Percentiles rank a stretch among this genome's conserved stretches.
Conservation (phyloP, 2,113 vertebrate species). For the Catharus minimus region DNA sequence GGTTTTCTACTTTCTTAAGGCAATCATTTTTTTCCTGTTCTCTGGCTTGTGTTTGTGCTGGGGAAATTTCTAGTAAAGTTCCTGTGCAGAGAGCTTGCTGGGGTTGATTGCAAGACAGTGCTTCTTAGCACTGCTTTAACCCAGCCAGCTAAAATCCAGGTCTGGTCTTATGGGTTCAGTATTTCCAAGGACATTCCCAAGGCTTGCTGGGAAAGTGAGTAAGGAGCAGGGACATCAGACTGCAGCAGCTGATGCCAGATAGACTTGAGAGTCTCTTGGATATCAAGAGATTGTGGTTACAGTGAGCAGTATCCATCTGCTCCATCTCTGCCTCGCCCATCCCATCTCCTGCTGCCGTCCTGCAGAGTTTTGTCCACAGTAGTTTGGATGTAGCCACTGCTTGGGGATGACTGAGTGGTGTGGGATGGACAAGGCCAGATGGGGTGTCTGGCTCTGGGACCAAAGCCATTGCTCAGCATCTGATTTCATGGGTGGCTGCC, state of each 20-base stretch:
- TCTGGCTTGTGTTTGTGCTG: background rate
- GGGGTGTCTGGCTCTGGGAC: background rate
- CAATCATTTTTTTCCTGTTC: background rate
- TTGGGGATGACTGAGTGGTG: background rate
- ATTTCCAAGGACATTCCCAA: background rate
- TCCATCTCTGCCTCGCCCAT: background rate
- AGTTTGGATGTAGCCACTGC: background rate
- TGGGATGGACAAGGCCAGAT: slow-evolving; percentile 38
- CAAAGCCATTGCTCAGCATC: slow-evolving; percentile 26
- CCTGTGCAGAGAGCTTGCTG: background rate
- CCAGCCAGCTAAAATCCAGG: background rate
- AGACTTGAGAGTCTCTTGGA: background rate
- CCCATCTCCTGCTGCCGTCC: background rate
- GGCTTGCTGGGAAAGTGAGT: background rate
- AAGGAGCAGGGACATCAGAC: background rate
- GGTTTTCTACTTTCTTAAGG: background rate
- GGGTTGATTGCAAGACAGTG: background rate
- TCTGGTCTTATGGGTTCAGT: background rate
- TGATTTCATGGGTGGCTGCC: slow-evolving; percentile 15
- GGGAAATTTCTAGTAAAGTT: background rate
- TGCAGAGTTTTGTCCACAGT: background rate
- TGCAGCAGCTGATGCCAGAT: background rate
- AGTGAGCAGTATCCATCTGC: background rate
- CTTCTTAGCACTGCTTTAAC: background rate
- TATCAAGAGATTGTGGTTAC: background rate